Evolutionary conservation across 2,113 vertebrate genomes (phyloP).

Genomic region (Neopipo cinnamomea): DNA sequence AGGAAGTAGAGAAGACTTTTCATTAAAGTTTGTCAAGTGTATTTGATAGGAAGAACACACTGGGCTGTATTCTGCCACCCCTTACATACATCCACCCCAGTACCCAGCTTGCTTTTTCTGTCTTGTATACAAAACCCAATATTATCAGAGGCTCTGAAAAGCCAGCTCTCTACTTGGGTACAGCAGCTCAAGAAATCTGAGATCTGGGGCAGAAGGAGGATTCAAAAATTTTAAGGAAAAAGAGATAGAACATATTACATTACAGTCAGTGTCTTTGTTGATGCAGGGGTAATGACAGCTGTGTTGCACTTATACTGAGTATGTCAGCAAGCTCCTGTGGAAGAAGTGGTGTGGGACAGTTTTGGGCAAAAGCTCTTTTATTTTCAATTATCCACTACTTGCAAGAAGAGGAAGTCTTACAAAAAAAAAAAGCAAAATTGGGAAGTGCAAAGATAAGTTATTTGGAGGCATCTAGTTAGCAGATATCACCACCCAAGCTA

Average conservation of each 20-base stretch:
- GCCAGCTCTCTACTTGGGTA: background rate
- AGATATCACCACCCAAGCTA: background rate
- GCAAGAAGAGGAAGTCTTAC: background rate
- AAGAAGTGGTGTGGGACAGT: background rate
- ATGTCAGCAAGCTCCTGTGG: background rate
- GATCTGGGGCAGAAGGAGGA: background rate
- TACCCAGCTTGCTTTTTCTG: background rate
- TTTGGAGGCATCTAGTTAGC: background rate
- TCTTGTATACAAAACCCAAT: background rate
- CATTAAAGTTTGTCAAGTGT: conserved; percentile 75
- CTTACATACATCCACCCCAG: background rate
- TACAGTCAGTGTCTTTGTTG: background rate
- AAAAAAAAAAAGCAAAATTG: background rate
- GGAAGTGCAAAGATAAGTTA: background rate
- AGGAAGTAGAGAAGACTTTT: conserved; percentile 75
- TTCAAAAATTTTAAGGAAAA: background rate
- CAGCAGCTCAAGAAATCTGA: background rate
- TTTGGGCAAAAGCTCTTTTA: background rate
- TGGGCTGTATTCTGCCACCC: conserved; percentile 27
- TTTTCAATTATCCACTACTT: background rate
- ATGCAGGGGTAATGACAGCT: background rate
- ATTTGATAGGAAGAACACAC: conserved; percentile 59
- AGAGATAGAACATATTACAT: background rate
- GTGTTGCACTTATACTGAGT: background rate
- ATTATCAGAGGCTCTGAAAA: conserved; percentile 1